Base-by-base conservation (phyloP, 1,140 invertebrate genomes). In the Mactra quadrangularis region DNA sequence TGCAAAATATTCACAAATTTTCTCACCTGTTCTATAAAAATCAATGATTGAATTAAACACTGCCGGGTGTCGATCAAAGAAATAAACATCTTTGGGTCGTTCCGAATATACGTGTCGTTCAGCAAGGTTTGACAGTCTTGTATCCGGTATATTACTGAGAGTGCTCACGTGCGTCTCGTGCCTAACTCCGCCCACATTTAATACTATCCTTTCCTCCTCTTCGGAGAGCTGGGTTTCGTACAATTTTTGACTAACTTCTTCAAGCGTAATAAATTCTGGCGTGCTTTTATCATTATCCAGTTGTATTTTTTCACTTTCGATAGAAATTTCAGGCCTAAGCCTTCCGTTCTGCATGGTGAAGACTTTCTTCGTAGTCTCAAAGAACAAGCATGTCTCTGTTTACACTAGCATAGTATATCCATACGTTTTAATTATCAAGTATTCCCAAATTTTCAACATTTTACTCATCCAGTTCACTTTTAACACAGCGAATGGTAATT, bases 111-210 rank as follows among this genome's bases (percentile, higher is more conserved):
- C 79, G 71, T 91, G 90, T 35, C 72, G 55, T 60, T 90, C 90
- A 17, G 90, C 89, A 29, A 92, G 82, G 22, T 89, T 85, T 3
- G 88, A 89, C 0, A 93, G 87, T 13, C 92, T 77, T 13, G 93
- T 92, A 59, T 89, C 88, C 19, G 92, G 90, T 62, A 93, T 89
- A 79, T 90, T 91, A n/a, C 89, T 87, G 2, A 93, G 75, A 4
- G 92, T 93, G 25, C 88, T 87, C 91, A 97, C 97, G 93, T 98
- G 98, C 60, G 97, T 98, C 94, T 99, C 98, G 93, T 98, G 97
- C 62, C 98, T 94, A 86, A 99, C 98, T 17, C 98, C 98, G 59
- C 98, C 98, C 82, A 99, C 97, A 94, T 99, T 99, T 83, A 99
- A 96, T 74, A 99, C 96, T 86, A 99, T 97, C 90, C 87, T 68